Conservation (phyloP, 2,888 invertebrate genomes). For the Steinernema carpocapsae region DNA sequence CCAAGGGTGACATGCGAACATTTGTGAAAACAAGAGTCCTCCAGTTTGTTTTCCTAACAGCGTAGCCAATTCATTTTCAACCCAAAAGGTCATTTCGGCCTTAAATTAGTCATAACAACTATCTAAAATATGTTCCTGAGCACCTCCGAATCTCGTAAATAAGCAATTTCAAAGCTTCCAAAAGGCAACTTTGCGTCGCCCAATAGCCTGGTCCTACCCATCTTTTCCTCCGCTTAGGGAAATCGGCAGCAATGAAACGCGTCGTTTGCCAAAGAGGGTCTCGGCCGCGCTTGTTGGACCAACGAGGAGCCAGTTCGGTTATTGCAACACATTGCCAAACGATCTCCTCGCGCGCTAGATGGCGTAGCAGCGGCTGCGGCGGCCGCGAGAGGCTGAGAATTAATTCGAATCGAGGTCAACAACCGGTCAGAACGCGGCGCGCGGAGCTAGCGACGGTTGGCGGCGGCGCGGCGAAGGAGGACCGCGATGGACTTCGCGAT, state of each 20-base stretch:
- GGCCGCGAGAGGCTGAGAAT: constrained; percentile 19
- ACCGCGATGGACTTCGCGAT: not conserved
- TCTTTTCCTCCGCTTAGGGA: not conserved
- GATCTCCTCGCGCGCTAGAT: not conserved
- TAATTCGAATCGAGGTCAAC: constrained; percentile 32
- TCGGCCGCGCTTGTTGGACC: not conserved
- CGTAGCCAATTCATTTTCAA: too few species aligned
- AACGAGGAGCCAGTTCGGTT: not conserved
- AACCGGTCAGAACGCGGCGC: constrained; percentile 25
- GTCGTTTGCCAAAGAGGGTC: not conserved
- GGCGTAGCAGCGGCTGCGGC: not conserved
- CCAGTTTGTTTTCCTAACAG: too few species aligned
- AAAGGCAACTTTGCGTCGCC: too few species aligned
- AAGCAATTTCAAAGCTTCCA: too few species aligned
- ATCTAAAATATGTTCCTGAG: too few species aligned
- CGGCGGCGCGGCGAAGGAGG: not conserved
- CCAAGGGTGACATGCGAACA: too few species aligned
- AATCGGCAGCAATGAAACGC: constrained; percentile 1
- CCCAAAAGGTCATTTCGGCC: too few species aligned
- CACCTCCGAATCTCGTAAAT: too few species aligned
- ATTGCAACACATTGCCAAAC: constrained; percentile 26
- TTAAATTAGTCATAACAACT: too few species aligned
- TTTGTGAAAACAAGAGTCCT: too few species aligned
- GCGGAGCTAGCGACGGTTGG: not conserved
- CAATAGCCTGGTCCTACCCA: too few species aligned